Evolutionary conservation across 2,797 vertebrate genomes (phyloP).

Genomic region (Lateolabrax maculatus): DNA sequence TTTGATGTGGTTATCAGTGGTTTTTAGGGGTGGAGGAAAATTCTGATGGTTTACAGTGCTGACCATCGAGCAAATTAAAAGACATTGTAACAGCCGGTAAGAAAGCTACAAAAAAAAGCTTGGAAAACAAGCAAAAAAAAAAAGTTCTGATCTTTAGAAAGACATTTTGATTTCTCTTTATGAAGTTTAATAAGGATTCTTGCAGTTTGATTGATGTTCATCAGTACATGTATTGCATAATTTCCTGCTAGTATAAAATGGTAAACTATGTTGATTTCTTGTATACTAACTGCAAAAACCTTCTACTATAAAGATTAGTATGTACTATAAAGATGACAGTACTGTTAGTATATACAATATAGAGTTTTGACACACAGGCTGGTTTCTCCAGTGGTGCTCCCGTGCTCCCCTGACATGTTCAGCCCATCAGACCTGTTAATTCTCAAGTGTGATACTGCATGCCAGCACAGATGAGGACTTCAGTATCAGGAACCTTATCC

Average conservation of each 20-base stretch:
- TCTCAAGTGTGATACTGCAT: conserved; percentile 6
- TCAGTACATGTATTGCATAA: not conserved
- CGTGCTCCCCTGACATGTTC: not conserved
- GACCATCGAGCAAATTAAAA: no score
- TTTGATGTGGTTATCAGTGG: not conserved
- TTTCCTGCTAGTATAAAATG: not conserved
- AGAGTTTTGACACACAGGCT: not conserved
- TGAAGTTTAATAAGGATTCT: not conserved
- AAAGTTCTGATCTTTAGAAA: no score
- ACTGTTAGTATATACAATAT: not conserved
- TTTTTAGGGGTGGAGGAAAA: no score
- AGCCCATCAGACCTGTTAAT: conserved; percentile 9
- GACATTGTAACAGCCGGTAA: not conserved
- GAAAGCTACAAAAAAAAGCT: not conserved
- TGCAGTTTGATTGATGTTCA: not conserved
- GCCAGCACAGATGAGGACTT: conserved; percentile 1
- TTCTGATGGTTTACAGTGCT: no score
- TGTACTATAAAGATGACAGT: not conserved
- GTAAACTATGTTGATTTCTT: not conserved
- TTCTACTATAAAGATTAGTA: not conserved
- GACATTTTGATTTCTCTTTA: not conserved
- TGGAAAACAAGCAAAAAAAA: not conserved
- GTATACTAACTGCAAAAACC: no score
- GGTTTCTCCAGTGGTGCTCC: not conserved
- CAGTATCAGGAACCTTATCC: not conserved